Evolutionary conservation across 2,888 invertebrate species (phyloP), one percentile per base, ranked within the genome.

Genomic region (Strigamia maritima): DNA sequence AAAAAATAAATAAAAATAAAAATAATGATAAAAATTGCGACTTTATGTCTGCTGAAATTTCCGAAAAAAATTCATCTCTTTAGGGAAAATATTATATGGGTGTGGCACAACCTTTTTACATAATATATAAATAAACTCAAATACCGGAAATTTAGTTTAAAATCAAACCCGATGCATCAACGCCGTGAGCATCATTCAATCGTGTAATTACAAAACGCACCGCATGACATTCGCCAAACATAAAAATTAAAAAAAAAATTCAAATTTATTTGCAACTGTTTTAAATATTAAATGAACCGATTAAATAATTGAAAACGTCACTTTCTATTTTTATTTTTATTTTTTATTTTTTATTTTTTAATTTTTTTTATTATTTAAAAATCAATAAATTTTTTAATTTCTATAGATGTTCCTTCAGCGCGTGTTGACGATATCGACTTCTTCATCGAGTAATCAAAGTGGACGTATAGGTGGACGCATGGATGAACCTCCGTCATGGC

Each of bases 401-500:
- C 22, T 19, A 19, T 65, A 65, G 60, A 65, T 65, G 60, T 65
- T 65, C 60, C 60, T 65, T 65, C 60, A 24, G 60, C 60, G 60
- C 24, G 24, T 24, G 19, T 65, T 65, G 8, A 24, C 60, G 60
- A 24, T 65, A 65, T 65, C 24, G 60, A 65, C 60, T 65, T 65
- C 22, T 65, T 65, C 60, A 65, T 65, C 24, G 24, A 22, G 60
- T 24, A 65, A 65, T 65, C 60, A 65, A 65, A 65, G 24, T 22
- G 60, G 60, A 65, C 60, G 60, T 22, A 65, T 24, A 65, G 60
- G 60, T 24, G 60, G 60, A 65, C 60, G 60, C 60, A 24, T 65
- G 60, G 60, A 65, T 65, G 60, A 65, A 65, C 60, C 60, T 22
- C 60, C 19, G 24, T 22, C 60, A 65, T 24, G 60, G 22, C 60